A percentile compares a stretch with the other conserved stretches of the same genome.
Conservation (phyloP, 2,888 invertebrate genomes). For the Oxytorus armatus region DNA sequence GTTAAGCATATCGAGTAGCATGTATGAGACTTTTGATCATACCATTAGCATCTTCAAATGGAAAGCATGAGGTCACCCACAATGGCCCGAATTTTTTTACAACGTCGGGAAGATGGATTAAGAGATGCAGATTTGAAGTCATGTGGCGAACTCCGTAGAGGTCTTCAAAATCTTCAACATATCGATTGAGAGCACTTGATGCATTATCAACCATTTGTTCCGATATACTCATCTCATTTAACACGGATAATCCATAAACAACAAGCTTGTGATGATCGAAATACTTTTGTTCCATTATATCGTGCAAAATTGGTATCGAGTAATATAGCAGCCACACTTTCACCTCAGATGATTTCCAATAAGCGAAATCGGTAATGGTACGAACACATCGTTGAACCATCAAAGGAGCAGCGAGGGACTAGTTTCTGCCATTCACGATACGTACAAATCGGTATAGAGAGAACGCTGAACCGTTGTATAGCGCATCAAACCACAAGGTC, state of each 20-base stretch:
- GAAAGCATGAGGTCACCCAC: slow-evolving; percentile 65
- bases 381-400: slow-evolving; percentile 62
- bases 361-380: slow-evolving; percentile 56
- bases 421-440: no score
- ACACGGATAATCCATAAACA: slow-evolving; percentile 62
- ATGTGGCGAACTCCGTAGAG: slow-evolving; percentile 68
- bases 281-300: slow-evolving; percentile 63
- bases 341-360: slow-evolving; percentile 71
- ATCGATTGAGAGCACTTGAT: slow-evolving; percentile 28
- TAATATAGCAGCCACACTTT: slow-evolving; percentile 69
- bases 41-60: slow-evolving; percentile 61
- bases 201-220: slow-evolving; percentile 55
- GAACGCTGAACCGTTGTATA: no score
- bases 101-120: slow-evolving; percentile 68
- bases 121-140: slow-evolving; percentile 67
- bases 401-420: no score
- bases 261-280: slow-evolving; percentile 68
- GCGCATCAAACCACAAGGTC: no score
- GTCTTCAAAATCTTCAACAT: slow-evolving; percentile 60
- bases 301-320: slow-evolving; percentile 67
- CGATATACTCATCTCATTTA: slow-evolving; percentile 63
- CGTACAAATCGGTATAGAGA: no score
- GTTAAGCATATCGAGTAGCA: slow-evolving; percentile 10
- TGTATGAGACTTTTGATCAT: background rate
- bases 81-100: slow-evolving; percentile 68